These are phyloP conservation scores for Morone saxatilis DNA, from an alignment of 2,113 vertebrate genomes.

Conservation along the genomic window DNA sequence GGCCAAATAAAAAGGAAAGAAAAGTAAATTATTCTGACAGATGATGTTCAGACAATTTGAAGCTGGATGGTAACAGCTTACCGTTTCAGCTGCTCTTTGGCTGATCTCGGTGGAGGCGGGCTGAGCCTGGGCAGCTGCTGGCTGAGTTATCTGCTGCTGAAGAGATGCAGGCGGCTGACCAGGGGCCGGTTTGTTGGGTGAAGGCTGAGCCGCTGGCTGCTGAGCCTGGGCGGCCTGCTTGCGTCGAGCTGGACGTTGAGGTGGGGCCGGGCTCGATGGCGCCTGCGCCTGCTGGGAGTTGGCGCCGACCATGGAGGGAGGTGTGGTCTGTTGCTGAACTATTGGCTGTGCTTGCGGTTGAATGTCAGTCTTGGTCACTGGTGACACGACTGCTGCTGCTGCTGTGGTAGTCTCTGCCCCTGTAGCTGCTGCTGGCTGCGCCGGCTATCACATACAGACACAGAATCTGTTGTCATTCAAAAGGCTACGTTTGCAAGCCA, in stretches of 20 bases:
- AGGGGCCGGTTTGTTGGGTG: slow-evolving; percentile 53
- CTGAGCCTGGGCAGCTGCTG: slow-evolving; percentile 47
- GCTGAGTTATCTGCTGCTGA: slow-evolving; percentile 53
- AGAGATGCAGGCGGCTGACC: slow-evolving; percentile 33
- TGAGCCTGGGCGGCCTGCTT: slow-evolving; percentile 71
- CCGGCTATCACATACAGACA: slow-evolving; percentile 53
- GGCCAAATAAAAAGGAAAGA: not conserved
- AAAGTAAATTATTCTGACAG: not conserved
- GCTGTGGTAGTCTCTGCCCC: slow-evolving; percentile 49
- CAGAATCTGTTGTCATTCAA: not conserved
- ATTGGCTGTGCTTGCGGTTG: slow-evolving; percentile 61
- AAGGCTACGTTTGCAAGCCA: not conserved
- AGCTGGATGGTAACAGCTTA: slow-evolving; percentile 40
- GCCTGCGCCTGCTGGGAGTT: slow-evolving; percentile 73
- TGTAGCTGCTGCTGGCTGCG: slow-evolving; percentile 59
- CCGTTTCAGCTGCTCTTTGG: slow-evolving; percentile 68
- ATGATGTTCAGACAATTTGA: slow-evolving; percentile 11
- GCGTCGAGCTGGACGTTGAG: slow-evolving; percentile 83
- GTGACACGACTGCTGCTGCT: slow-evolving; percentile 51
- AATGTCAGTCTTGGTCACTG: slow-evolving; percentile 61
- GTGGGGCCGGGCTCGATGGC: slow-evolving; percentile 82
- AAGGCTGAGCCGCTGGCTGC: slow-evolving; percentile 56
- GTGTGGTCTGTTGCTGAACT: slow-evolving; percentile 61
- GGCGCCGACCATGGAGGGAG: slow-evolving; percentile 46
- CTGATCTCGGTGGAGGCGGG: slow-evolving; percentile 53